Evolutionary conservation across 2,797 vertebrate species (phyloP), one percentile per base, ranked within the genome.

Genomic region (Brachymystax lenok): DNA sequence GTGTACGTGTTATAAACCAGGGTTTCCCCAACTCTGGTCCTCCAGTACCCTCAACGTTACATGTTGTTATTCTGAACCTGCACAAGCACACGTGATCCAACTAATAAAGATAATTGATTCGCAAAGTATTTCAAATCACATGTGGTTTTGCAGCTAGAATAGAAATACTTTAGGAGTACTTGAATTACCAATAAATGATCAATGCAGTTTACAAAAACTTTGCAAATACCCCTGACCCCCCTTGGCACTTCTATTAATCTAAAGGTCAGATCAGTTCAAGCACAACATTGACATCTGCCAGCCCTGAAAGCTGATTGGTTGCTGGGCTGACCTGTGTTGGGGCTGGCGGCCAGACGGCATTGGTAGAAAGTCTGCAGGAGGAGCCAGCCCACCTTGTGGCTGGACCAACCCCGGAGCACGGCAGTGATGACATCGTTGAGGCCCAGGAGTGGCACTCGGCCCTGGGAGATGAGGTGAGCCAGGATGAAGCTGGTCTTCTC

Each of bases 281-380:
- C n/a, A 6, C n/a, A n/a, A 59, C 2, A 4, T 21, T 27, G 63
- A 66, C 16, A 66, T 30, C 59, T 21, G n/a, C 40, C 33, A 70
- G n/a, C n/a, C 52, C 33, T n/a, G 64, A 16, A 70, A 19, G 30
- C 33, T 19, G 51, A 79, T n/a, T 27, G 61, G 69, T 46, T 74
- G 21, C 3, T 63, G 17, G 30, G 14, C 79, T 76, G 69, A 98
- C 98, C 97, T 88, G 96, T 97, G 82, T 95, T 96, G 87, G 94
- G 77, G 61, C 95, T 92, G 72, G 88, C 90, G 5, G 93, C 86
- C 46, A 98, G 92, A 14, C 95, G 95, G 51, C 95, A 93, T 77
- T 98, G 97, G 88, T 98, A 97, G 6, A 99, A 94, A 14, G 93
- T 82, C 76, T 97, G 96, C 74, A 97, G 90, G 10, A 97, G 84